Evolutionary conservation across 1,140 invertebrate genomes (phyloP).

Genomic region (Micrasema longulum): DNA sequence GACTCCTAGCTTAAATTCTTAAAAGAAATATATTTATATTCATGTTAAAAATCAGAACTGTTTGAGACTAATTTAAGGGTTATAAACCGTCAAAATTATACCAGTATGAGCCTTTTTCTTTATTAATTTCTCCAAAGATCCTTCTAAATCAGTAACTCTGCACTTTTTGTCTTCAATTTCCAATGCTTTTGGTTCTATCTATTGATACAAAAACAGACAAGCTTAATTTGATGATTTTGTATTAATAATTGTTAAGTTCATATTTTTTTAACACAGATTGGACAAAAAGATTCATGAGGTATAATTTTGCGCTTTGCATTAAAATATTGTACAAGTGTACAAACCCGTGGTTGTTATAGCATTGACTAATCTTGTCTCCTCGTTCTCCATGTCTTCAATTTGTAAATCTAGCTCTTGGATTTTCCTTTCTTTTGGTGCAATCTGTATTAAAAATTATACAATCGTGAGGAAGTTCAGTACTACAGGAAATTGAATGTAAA

Average conservation of each 20-base stretch:
- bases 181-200: constrained; percentile 85
- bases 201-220: constrained; percentile 66
- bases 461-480: too few species aligned
- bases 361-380: constrained; percentile 60
- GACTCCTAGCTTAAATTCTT: constrained; percentile 80
- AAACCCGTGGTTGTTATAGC: constrained; percentile 16
- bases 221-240: too few species aligned
- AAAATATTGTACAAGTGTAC: background rate
- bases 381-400: constrained; percentile 73
- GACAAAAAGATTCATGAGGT: constrained; percentile 13
- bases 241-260: too few species aligned
- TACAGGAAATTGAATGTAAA: too few species aligned
- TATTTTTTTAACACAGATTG: constrained; percentile 41
- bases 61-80: background rate
- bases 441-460: constrained; percentile 58
- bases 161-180: constrained; percentile 84
- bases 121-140: constrained; percentile 78
- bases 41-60: background rate
- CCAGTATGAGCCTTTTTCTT: constrained; percentile 72
- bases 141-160: constrained; percentile 81
- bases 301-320: background rate
- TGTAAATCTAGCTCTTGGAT: constrained; percentile 77
- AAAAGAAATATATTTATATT: constrained; percentile 53
- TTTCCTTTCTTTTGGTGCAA: constrained; percentile 76
- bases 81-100: constrained; percentile 54